A percentile compares a stretch with the other conserved stretches of the same genome.
Evolutionary conservation across 2,888 invertebrate species (phyloP).

Genomic region (Notodromas monacha): DNA sequence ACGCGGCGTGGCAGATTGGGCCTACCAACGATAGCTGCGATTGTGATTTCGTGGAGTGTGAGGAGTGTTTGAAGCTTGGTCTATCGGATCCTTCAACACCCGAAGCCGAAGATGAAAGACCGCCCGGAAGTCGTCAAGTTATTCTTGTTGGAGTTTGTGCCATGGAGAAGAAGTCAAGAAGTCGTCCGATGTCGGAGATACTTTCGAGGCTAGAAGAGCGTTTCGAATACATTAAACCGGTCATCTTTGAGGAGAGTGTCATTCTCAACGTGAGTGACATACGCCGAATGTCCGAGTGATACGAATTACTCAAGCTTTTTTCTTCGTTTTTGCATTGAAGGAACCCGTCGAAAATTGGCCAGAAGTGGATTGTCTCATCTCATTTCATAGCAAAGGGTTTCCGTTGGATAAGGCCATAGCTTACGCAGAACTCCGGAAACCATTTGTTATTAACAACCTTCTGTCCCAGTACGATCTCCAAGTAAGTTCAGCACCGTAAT

Average conservation of each 20-base stretch:
- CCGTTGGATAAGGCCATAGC: conserved; percentile 89
- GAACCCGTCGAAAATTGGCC: conserved; percentile 95
- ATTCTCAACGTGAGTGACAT: conserved; percentile 43
- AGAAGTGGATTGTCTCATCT: conserved; percentile 79
- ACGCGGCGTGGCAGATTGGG: too few relatives aligned
- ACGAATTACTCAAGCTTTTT: neutral
- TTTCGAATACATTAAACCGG: conserved; percentile 80
- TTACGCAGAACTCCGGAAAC: conserved; percentile 67
- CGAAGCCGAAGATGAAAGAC: too few relatives aligned
- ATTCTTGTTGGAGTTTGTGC: conserved; percentile 84
- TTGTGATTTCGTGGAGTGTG: too few relatives aligned
- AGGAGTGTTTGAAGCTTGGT: too few relatives aligned
- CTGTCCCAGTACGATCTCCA: conserved; percentile 94
- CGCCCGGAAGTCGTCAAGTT: too few relatives aligned
- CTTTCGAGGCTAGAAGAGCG: conserved; percentile 68
- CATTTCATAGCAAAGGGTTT: conserved; percentile 93
- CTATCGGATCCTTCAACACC: too few relatives aligned
- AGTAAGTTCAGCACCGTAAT: conserved; percentile 22
- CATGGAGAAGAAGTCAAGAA: conserved; percentile 96
- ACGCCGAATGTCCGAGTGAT: neutral
- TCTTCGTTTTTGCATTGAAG: conserved; percentile 18
- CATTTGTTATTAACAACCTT: conserved; percentile 89
- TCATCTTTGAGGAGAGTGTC: conserved; percentile 78
- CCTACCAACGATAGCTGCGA: too few relatives aligned
- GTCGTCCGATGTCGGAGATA: conserved; percentile 98